Evolutionary conservation across 2,113 vertebrate species (phyloP).

Genomic region (Anarrhichthys ocellatus): DNA sequence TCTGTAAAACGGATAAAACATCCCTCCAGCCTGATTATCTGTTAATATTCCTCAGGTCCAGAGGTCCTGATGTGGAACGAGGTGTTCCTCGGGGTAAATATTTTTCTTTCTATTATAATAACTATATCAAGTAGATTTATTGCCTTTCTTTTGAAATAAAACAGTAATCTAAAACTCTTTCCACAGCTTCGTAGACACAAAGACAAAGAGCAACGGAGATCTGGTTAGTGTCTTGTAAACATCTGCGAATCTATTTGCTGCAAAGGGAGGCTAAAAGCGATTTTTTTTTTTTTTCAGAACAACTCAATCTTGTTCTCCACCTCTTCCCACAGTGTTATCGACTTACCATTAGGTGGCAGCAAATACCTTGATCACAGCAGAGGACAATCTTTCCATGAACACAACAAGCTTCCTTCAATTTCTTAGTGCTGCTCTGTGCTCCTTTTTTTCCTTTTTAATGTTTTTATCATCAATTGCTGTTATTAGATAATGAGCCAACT

Average conservation of each 20-base stretch:
- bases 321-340: slow-evolving; percentile 37
- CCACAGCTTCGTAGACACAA: slow-evolving; percentile 33
- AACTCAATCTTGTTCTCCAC: not conserved
- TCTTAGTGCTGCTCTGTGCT: slow-evolving; percentile 25
- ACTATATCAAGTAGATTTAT: not conserved
- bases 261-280: not conserved
- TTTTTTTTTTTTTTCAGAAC: not conserved
- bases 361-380: slow-evolving; percentile 48
- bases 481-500: slow-evolving; percentile 19
- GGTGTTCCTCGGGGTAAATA: slow-evolving; percentile 81
- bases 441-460: slow-evolving; percentile 30
- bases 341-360: slow-evolving; percentile 63
- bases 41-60: slow-evolving; percentile 63
- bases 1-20: not conserved
- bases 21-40: not conserved
- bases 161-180: slow-evolving; percentile 9
- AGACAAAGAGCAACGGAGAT: slow-evolving; percentile 5
- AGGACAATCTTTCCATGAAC: slow-evolving; percentile 47
- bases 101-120: not conserved
- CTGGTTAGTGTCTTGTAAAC: slow-evolving; percentile 35
- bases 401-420: slow-evolving; percentile 41
- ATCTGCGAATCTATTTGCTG: not conserved
- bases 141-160: not conserved
- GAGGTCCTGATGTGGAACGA: slow-evolving; percentile 78
- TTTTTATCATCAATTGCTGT: slow-evolving; percentile 29